Evolutionary conservation across 2,797 vertebrate genomes (phyloP).

Genomic region (Alectoris magna): DNA sequence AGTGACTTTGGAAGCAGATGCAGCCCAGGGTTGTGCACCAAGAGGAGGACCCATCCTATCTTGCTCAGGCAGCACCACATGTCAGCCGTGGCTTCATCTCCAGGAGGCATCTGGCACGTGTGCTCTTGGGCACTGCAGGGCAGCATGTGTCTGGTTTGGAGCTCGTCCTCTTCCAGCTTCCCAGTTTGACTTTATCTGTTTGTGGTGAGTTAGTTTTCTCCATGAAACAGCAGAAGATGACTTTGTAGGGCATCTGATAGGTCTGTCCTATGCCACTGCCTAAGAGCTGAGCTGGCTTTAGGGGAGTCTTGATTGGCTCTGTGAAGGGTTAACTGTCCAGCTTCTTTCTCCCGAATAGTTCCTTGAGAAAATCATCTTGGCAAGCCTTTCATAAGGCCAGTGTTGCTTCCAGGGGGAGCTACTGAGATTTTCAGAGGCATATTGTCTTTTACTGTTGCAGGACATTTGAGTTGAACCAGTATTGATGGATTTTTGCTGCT

Average conservation of each 20-base stretch:
- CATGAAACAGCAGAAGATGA: background rate
- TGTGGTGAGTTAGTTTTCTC: background rate
- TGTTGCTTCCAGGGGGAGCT: background rate
- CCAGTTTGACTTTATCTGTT: rapidly evolving
- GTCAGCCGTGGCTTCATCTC: background rate
- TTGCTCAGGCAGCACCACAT: background rate
- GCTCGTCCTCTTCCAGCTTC: background rate
- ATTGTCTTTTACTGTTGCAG: background rate
- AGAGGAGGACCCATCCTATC: background rate
- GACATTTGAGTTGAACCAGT: background rate
- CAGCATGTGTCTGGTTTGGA: background rate
- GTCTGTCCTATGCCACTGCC: background rate
- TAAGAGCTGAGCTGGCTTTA: background rate
- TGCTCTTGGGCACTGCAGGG: background rate
- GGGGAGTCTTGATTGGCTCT: background rate
- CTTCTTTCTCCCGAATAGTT: background rate
- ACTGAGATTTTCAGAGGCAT: background rate
- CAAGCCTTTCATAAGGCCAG: rapidly evolving
- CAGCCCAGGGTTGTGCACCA: background rate
- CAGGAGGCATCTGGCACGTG: background rate
- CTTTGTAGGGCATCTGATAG: background rate
- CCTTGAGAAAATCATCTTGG: background rate
- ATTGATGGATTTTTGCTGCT: background rate
- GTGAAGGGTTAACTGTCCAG: background rate
- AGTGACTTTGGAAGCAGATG: background rate